Evolutionary conservation across 1,140 invertebrate species (phyloP), one percentile per base, ranked within the genome.

Genomic region (Calycopis cecrops): DNA sequence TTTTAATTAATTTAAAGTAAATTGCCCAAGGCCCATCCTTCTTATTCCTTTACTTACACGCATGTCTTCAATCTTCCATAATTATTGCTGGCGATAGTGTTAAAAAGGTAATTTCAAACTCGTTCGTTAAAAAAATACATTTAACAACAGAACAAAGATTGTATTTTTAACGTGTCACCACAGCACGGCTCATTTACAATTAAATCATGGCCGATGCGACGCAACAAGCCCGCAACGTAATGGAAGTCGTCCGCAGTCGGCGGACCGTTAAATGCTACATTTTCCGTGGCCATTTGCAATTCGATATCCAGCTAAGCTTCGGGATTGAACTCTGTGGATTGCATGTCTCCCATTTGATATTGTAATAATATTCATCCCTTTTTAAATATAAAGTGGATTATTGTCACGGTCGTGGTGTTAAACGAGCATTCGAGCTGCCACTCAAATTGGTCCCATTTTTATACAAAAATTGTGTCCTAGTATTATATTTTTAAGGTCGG

Each of bases 231-330:
- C 58, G 65, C 53, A 60, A 40, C 53, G 47, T 49, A 54, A 71
- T 73, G 64, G 57, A 70, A 82, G 73, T 76, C 72, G 66, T 75
- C 71, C 69, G 70, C 75, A 78, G 76, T 80, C 71, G 79, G 71
- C 69, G 71, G 78, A 71, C 76, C 80, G 77, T 82, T 84, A 80
- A 81, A 82, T 76, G 72, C 72, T 71, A 76, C 76, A 82, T 79
- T 82, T 79, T 77, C 80, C 71, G 67, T 64, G 52, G 74, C 72
- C 73, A 85, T 85, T 85, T 80, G 79, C 77, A 85, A 82, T 80
- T 82, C 72, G 81, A 82, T 82, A 82, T 81, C 71, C 67, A 79
- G 71, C 74, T 76, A 82, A 82, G 80, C 79, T 80, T 62, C 62
- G 60, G 71, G 73, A 82, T 82, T 79, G 77, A 78, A 76, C 71